A percentile compares a stretch with the other conserved stretches of the same genome.
phyloP scores from a whole-genome alignment of 2,888 invertebrate genomes.

The Hemistola chrysoprasaria region DNA sequence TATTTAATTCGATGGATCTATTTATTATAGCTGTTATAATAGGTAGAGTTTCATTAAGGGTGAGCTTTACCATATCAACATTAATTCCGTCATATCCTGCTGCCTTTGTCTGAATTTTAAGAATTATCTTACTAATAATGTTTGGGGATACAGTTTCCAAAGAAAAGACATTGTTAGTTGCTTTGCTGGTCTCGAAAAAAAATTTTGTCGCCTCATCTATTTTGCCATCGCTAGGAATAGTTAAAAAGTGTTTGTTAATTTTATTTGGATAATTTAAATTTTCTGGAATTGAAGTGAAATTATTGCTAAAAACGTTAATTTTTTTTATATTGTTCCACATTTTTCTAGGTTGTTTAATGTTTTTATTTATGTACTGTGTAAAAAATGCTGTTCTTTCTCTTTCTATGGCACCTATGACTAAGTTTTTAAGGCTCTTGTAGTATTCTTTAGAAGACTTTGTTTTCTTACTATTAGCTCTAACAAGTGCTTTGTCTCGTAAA shows the following conservation, averaged over 20 bases:
- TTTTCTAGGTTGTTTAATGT: background rate
- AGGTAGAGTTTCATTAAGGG: too few relatives aligned
- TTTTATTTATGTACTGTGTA: background rate
- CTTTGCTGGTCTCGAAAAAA: background rate
- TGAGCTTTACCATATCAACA: too few relatives aligned
- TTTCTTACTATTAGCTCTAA: background rate
- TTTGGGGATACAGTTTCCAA: background rate
- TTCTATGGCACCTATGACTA: background rate
- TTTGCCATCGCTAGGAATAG: too few relatives aligned
- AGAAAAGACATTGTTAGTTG: background rate
- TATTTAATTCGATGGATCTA: background rate
- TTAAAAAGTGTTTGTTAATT: slow-evolving; percentile 7
- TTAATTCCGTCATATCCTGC: too few relatives aligned
- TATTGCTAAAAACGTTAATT: too few relatives aligned
- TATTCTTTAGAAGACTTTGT: background rate
- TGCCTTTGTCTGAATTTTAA: too few relatives aligned
- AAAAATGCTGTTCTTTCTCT: too few relatives aligned
- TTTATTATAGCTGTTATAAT: too few relatives aligned
- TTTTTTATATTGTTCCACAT: background rate
- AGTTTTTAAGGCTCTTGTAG: background rate
- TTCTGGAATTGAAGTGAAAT: too few relatives aligned
- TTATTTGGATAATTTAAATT: background rate
- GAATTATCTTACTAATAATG: background rate
- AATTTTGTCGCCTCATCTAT: background rate
- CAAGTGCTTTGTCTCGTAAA: background rate